phyloP scores from a whole-genome alignment of 1,140 invertebrate species.

The Aphelinus certus region DNA sequence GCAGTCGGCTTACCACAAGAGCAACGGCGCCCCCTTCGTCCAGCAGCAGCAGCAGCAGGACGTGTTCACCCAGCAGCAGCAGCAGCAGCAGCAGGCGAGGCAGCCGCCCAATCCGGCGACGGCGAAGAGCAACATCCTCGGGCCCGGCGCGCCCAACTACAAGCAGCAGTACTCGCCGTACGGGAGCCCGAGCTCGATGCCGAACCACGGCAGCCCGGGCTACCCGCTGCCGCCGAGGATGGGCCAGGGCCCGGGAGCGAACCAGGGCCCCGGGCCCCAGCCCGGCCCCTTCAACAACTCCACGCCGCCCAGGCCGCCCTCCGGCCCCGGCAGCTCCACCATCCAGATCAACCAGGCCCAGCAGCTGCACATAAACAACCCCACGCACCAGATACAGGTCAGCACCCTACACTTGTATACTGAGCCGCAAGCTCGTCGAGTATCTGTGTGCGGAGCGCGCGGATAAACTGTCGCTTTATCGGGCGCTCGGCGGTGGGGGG shows the following conservation, averaged over 20 bases:
- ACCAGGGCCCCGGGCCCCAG: constrained; percentile 51
- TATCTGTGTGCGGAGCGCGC: no score
- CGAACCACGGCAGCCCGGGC: constrained; percentile 72
- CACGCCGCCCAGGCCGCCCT: constrained; percentile 72
- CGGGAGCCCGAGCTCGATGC: constrained; percentile 70
- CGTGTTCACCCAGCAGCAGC: background rate
- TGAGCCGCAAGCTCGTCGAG: background rate
- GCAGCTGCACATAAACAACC: constrained; percentile 83
- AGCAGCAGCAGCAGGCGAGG: background rate
- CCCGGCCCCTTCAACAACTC: constrained; percentile 69
- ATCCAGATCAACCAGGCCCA: constrained; percentile 87
- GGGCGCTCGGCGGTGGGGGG: no score
- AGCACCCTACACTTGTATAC: constrained; percentile 44
- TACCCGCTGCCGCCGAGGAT: constrained; percentile 68
- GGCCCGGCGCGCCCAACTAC: constrained; percentile 56
- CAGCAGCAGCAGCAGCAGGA: constrained; percentile 42
- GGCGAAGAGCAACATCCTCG: constrained; percentile 60
- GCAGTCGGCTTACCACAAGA: constrained; percentile 59
- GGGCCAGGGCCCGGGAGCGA: constrained; percentile 55
- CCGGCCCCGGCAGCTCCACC: constrained; percentile 69
- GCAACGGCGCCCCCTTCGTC: constrained; percentile 51
- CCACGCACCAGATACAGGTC: constrained; percentile 81
- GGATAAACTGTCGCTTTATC: no score
- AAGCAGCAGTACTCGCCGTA: constrained; percentile 76
- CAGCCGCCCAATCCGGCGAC: constrained; percentile 24